These are phyloP conservation scores for Merluccius polli DNA, from an alignment of 2,797 vertebrate species.

Conservation along the genomic window DNA sequence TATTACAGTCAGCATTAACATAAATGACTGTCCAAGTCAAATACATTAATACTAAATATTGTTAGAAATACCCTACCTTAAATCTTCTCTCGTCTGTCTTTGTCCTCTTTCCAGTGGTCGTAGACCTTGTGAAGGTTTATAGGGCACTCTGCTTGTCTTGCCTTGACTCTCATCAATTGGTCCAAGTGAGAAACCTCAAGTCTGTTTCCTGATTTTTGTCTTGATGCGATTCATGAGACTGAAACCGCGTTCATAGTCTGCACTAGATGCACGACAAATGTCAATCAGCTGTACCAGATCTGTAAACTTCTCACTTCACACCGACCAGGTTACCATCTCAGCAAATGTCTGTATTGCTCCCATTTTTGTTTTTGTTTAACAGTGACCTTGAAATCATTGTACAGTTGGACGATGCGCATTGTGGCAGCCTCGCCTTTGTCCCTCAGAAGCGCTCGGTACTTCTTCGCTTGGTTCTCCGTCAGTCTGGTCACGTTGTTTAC, in stretches of 20 bases:
- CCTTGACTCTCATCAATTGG: conserved; percentile 9
- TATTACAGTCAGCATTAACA: no score
- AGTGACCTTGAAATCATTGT: background rate
- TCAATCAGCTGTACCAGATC: conserved; percentile 11
- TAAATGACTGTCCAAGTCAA: no score
- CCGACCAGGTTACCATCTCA: background rate
- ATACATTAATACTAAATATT: no score
- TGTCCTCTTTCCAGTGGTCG: background rate
- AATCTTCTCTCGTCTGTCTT: background rate
- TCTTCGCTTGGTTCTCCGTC: no score
- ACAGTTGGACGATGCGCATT: background rate
- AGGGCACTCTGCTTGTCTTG: conserved; percentile 6
- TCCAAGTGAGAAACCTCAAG: background rate
- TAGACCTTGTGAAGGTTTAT: background rate
- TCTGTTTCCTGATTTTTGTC: background rate
- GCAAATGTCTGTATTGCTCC: background rate
- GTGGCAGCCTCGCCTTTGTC: background rate
- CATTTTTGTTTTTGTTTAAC: background rate
- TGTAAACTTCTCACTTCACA: background rate
- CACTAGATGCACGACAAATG: conserved; percentile 5
- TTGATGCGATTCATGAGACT: background rate
- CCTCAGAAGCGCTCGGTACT: background rate
- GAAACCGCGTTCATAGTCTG: conserved; percentile 15
- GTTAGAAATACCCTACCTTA: background rate
- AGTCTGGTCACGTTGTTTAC: background rate